Conservation (phyloP, 2,888 invertebrate species). For the Oeneis ivallda region DNA sequence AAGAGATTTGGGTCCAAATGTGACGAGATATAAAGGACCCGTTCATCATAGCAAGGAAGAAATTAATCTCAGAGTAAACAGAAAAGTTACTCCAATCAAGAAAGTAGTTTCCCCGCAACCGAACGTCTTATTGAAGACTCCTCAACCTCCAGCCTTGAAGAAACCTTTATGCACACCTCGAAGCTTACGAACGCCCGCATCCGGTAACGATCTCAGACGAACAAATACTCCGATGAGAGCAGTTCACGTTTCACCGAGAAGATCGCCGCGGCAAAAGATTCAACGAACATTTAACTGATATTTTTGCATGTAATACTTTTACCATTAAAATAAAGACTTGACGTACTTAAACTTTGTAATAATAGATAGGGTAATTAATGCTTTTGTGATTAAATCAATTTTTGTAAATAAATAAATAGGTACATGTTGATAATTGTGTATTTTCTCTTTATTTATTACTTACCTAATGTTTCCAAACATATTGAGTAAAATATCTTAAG, state of each 20-base stretch:
- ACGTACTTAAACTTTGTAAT: constrained; percentile 35
- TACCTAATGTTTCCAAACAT: too few species aligned
- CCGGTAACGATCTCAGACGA: constrained; percentile 66
- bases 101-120: constrained; percentile 62
- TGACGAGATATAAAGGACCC: constrained; percentile 18
- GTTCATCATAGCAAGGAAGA: constrained; percentile 51
- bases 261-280: constrained; percentile 68
- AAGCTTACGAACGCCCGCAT: constrained; percentile 72
- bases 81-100: constrained; percentile 62
- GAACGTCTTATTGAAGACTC: constrained; percentile 52
- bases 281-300: constrained; percentile 35
- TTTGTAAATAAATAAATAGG: constrained; percentile 34
- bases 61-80: constrained; percentile 51
- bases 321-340: constrained; percentile 10
- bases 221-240: constrained; percentile 82
- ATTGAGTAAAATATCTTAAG: too few species aligned
- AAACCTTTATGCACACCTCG: constrained; percentile 82
- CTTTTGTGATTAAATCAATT: constrained; percentile 29
- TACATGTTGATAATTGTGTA: neutral
- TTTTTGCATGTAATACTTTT: constrained; percentile 2
- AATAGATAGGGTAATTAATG: constrained; percentile 21
- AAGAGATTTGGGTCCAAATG: constrained; percentile 11
- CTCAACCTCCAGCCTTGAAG: constrained; percentile 81
- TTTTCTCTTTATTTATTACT: neutral
- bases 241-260: constrained; percentile 70